Evolutionary conservation across 2,888 invertebrate species (phyloP), one percentile per base, ranked within the genome.

Genomic region (Eristalis intricaria): DNA sequence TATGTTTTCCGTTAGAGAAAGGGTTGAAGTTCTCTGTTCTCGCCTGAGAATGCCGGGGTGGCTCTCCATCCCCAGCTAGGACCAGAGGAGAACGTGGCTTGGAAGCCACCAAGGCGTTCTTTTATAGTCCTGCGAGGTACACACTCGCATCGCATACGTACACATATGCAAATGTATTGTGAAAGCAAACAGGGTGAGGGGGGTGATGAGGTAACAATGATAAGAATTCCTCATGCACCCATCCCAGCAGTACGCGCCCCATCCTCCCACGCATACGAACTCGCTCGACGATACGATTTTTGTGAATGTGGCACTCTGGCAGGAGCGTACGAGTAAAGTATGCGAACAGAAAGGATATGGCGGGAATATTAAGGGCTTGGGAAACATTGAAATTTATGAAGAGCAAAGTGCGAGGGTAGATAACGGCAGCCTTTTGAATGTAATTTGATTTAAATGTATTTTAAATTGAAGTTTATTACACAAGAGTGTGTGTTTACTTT

Each of bases 391-490:
- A 70, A 76, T 82, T 82, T 70, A 76, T 82, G 76, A 32, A 50
- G 70, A 50, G 76, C 71, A 71, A 66, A 71, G 76, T 64, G 65
- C 64, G 19, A 58, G 38, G 65, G 50, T 63, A 74, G 82, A 76
- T 82, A 82, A 65, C 65, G 23, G 22, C n/a, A 43, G 60, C 29
- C n/a, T 70, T 71, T 70, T 76, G 60, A 76, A 71, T 73, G 68
- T 83, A 73, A 83, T 83, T 83, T 73, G 71, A 73, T 78, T 83
- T 73, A 78, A 78, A 83, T 83, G 71, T 73, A 26, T 83, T 78
- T 83, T 83, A 73, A 83, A 83, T 78, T 71, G 77, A 73, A 73
- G 63, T 73, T 68, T 63, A 73, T 73, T 61, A 29, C 43, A 38
- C 3, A 40, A 71, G 65, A n/a, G 15, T 29, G 58, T 76, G 68